Evolutionary conservation across 2,888 invertebrate genomes (phyloP), one percentile per base, ranked within the genome.

Genomic region (Drosophila formosana): DNA sequence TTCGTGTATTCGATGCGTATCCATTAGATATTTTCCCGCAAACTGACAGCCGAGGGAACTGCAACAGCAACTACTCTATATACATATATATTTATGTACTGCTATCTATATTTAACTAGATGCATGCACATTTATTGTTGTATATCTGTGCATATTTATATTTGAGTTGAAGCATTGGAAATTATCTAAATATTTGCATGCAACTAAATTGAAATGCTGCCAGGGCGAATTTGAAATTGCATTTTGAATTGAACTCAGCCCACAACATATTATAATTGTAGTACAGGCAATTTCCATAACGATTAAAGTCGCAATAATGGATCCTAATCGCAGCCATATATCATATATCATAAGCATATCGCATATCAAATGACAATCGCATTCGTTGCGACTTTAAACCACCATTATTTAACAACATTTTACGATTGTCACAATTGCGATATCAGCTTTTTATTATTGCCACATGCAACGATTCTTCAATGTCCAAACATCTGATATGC

Each of bases 121-220:
- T 18, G 39, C 43, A 25, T 45, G 11, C 23, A 26, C 25, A 26
- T 25, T 9, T 3, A 46, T 57, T 28, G 30, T 9, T 9, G 4
- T 25, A 28, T 62, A 34, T 66, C 49, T 57, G 32, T 53, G 57
- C 46, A 23, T 66, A 70, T 67, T 68, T 78, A 65, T 66, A 51
- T 68, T 61, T 73, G 58, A 46, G 23, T 71, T 75, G 87, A 68
- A 68, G 60, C 63, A 61, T 74, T 75, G 78, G 49, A 88, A 72
- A 83, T 80, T 75, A 82, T 82, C 78, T 80, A 83, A 83, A 83
- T 83, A 83, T 83, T 83, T 83, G 86, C 72, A 62, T 80, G 69
- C 70, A 72, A 78, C 75, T 67, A 85, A 86, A 83, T 88, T 88
- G 88, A 79, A 86, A 88, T 85, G 80, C 74, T 65, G 76, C 32